phyloP scores from a whole-genome alignment of 2,888 invertebrate genomes.

The Drosophila koepferae region DNA sequence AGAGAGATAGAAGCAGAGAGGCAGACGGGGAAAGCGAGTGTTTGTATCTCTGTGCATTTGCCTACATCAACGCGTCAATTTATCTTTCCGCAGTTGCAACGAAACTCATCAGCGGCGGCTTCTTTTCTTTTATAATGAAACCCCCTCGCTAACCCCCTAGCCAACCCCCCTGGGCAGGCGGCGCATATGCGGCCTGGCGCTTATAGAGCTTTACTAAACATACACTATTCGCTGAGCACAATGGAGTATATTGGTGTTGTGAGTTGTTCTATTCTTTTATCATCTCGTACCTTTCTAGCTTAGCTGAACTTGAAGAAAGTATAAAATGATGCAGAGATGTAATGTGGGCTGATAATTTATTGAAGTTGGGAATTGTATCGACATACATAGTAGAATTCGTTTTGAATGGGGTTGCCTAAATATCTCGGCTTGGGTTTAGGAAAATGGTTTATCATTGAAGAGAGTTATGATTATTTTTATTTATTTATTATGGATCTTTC shows the following conservation, averaged over 20 bases:
- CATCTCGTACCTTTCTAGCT: background rate
- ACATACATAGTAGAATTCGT: no score
- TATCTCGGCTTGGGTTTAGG: no score
- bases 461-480: no score
- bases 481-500: no score
- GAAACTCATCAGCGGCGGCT: slow-evolving; percentile 77
- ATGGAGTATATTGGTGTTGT: background rate
- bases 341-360: no score
- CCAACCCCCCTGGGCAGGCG: background rate
- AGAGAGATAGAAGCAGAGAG: background rate
- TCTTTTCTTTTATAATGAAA: slow-evolving; percentile 74
- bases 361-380: no score
- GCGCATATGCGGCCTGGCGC: slow-evolving; percentile 55
- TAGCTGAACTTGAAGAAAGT: background rate
- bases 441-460: no score
- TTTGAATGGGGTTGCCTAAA: no score
- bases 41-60: slow-evolving; percentile 75
- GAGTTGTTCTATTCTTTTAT: background rate
- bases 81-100: slow-evolving; percentile 82
- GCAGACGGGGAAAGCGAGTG: slow-evolving; percentile 8
- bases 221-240: background rate
- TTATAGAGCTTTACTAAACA: slow-evolving; percentile 45
- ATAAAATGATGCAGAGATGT: no score
- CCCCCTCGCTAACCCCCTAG: slow-evolving; percentile 16
- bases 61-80: slow-evolving; percentile 80